Evolutionary conservation across 92 coral and sea anemone genomes (phyloP).

Genomic region (Galaxea fascicularis): DNA sequence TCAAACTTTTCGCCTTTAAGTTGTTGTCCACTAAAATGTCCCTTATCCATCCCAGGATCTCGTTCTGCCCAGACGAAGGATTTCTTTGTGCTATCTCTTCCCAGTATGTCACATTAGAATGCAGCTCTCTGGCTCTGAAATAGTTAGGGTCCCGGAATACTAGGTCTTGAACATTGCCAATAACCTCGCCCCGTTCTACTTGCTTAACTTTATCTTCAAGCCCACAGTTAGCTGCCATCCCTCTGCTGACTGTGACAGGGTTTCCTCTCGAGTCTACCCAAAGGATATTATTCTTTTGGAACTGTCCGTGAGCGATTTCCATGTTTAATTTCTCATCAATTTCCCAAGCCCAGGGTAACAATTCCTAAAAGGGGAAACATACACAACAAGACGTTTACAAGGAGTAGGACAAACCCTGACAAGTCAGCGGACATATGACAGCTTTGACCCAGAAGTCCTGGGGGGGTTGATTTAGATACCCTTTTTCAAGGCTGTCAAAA

Average conservation of each 20-base stretch:
- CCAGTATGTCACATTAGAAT: constrained; percentile 5
- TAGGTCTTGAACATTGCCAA: constrained; percentile 15
- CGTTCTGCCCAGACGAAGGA: constrained; percentile 2
- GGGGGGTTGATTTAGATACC: constrained; percentile 37
- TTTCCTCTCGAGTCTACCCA: constrained; percentile 19
- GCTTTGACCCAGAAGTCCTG: constrained; percentile 30
- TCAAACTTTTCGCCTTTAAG: constrained; percentile 1
- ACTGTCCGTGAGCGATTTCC: constrained; percentile 1
- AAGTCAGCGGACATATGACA: constrained; percentile 10
- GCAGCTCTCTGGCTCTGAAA: constrained; percentile 40
- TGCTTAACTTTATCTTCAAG: constrained; percentile 1
- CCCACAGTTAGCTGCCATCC: constrained; percentile 22
- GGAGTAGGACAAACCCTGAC: constrained; percentile 9
- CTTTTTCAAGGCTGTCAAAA: constrained; percentile 37
- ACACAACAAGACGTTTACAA: not conserved
- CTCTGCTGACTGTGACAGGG: constrained; percentile 24
- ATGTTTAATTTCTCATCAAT: not conserved
- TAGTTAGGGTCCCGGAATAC: constrained; percentile 33
- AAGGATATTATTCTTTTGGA: not conserved
- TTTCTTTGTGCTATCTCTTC: not conserved
- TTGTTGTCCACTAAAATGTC: not conserved
- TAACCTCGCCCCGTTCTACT: constrained; percentile 10
- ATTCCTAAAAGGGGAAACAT: not conserved
- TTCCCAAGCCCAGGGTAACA: constrained; percentile 8
- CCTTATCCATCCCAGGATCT: constrained; percentile 25